phyloP scores from a whole-genome alignment of 1,140 invertebrate species.

The Mizuhopecten yessoensis region DNA sequence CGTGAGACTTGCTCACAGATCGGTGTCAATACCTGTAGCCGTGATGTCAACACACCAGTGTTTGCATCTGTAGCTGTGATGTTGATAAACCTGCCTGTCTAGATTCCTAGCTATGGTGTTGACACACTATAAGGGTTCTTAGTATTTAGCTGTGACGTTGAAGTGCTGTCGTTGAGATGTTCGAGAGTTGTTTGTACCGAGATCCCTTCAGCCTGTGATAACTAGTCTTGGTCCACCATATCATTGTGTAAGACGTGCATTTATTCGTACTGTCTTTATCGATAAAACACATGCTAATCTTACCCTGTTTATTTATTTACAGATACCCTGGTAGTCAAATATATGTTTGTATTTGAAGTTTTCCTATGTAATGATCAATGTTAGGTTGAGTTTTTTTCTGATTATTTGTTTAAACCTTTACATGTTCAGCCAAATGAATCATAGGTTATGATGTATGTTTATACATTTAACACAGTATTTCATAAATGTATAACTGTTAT shows the following conservation, averaged over 20 bases:
- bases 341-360: neutral
- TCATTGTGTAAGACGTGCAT: neutral
- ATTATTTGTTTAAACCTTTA: neutral
- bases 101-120: neutral
- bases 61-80: neutral
- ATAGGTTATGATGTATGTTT: neutral
- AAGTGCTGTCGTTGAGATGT: neutral
- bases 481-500: neutral
- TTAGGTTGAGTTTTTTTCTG: neutral
- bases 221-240: neutral
- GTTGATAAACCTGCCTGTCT: neutral
- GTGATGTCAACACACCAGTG: neutral
- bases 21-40: neutral
- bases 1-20: neutral
- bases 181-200: neutral
- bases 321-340: neutral
- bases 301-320: slow-evolving; percentile 11
- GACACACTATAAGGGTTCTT: too few species aligned
- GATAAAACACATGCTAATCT: too few species aligned
- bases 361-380: neutral
- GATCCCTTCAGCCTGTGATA: neutral
- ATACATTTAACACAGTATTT: neutral
- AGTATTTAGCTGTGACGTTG: neutral
- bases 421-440: slow-evolving; percentile 8
- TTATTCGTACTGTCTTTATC: neutral